Base-by-base conservation (phyloP, 2,113 vertebrate genomes). In the Poeciliopsis turrubarensis region DNA sequence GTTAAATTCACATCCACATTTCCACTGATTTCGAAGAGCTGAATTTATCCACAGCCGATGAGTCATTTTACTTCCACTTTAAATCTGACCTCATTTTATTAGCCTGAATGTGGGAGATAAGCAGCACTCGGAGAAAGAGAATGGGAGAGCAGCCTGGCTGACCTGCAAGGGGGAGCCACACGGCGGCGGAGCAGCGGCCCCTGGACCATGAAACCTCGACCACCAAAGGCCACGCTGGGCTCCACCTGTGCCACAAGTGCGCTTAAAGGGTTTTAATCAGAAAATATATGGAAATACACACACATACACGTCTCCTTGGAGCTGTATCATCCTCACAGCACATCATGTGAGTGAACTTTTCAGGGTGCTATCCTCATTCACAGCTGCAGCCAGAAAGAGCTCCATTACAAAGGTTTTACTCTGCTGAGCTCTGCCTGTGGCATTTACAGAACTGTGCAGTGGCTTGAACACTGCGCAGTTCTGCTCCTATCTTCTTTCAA, bases 121-220 rank as follows among this genome's bases (percentile, higher is more conserved):
- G 65, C 13, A 11, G 27, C 3, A 3, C 0, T 6, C 12, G 26
- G 27, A 3, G 17, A 3, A 12, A 34, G 29, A 9, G 25, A 3
- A 26, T n/a, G 17, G 29, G 60, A 7, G 39, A 17, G 2, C 30
- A 4, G n/a, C 0, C 3, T 2, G 1, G 29, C 39, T 54, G 1
- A 2, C 75, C 90, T 82, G 77, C 37, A 83, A 83, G 89, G 69
- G 73, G 88, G 86, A 19, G 80, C 60, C 31, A 62, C 22, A 39
- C 44, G 1, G 1, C 1, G 61, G 73, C 1, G 79, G 80, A 31
- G 79, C 63, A 63, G 75, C 61, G 70, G 70, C 71, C 67, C 39
- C 63, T 71, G 86, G 77, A 85, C 88, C 68, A 29, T 14, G 69
- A 87, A 60, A 82, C 86, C 32, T 82, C 74, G 85, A 91, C 84